Conservation (phyloP, 2,888 invertebrate species). For the Chaetoderma sp. region DNA sequence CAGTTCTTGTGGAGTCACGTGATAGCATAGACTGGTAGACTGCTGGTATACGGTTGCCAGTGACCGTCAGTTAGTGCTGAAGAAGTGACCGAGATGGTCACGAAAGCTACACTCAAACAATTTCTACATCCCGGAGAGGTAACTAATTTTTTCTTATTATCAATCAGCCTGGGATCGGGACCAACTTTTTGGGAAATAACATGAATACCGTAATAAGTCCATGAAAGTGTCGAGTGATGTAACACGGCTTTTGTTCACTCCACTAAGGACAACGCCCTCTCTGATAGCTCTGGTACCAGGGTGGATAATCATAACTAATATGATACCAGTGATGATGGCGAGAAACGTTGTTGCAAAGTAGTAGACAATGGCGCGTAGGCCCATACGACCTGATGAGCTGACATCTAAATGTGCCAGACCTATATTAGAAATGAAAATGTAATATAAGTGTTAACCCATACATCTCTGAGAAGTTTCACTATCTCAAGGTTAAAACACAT, state of each 20-base stretch:
- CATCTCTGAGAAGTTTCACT: too few relatives aligned
- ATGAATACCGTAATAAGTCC: constrained; percentile 75
- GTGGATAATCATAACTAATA: constrained; percentile 76
- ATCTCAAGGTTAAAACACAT: neutral
- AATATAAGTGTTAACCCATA: neutral
- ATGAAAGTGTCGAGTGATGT: constrained; percentile 75
- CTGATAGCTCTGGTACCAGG: constrained; percentile 72
- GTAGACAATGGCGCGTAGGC: constrained; percentile 75
- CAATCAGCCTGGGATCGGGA: too few relatives aligned
- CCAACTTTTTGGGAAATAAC: too few relatives aligned
- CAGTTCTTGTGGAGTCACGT: too few relatives aligned
- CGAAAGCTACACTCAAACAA: too few relatives aligned
- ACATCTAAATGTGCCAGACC: constrained; percentile 77
- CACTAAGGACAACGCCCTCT: constrained; percentile 24
- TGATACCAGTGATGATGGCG: constrained; percentile 77
- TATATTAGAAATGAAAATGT: constrained; percentile 56
- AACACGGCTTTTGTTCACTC: constrained; percentile 64
- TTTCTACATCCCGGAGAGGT: too few relatives aligned
- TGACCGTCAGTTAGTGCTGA: too few relatives aligned
- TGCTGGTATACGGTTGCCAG: too few relatives aligned
- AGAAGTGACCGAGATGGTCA: too few relatives aligned
- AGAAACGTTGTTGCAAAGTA: constrained; percentile 77
- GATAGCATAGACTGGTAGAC: too few relatives aligned
- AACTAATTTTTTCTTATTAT: too few relatives aligned
- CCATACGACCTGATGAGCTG: constrained; percentile 77